Conservation (phyloP, 2,797 vertebrate genomes). For the Salmo trutta region DNA sequence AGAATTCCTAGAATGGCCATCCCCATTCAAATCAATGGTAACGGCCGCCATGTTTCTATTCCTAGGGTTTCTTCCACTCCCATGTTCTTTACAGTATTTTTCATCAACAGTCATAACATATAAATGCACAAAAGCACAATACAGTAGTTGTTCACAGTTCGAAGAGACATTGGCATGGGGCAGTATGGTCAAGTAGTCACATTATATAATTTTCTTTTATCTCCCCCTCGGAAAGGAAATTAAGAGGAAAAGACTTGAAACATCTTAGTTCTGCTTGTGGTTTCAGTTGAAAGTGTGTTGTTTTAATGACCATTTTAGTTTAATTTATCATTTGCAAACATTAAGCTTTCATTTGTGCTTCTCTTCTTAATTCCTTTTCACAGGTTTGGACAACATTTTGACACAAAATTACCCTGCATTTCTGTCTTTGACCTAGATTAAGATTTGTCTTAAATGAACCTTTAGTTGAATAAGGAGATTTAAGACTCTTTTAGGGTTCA, state of each 20-base stretch:
- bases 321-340: background rate
- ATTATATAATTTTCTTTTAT: constrained; percentile 7
- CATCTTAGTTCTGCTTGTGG: background rate
- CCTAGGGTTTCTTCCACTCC: background rate
- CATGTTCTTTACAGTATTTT: constrained; percentile 2
- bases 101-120: constrained; percentile 18
- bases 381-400: background rate
- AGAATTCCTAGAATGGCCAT: background rate
- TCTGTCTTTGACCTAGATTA: background rate
- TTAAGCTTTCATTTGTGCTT: background rate
- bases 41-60: background rate
- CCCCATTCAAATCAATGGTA: background rate
- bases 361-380: constrained; percentile 9
- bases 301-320: background rate
- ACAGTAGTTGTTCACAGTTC: constrained; percentile 34
- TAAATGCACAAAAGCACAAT: constrained; percentile 23
- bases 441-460: constrained; percentile 3
- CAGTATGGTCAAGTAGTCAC: background rate
- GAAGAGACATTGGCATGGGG: constrained; percentile 32
- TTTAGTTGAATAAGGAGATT: background rate
- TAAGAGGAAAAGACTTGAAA: constrained; percentile 27
- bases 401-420: background rate
- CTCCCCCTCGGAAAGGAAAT: constrained; percentile 18
- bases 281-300: background rate
- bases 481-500: background rate